Evolutionary conservation across 2,888 invertebrate genomes (phyloP).

Genomic region (Agrotis clavis): DNA sequence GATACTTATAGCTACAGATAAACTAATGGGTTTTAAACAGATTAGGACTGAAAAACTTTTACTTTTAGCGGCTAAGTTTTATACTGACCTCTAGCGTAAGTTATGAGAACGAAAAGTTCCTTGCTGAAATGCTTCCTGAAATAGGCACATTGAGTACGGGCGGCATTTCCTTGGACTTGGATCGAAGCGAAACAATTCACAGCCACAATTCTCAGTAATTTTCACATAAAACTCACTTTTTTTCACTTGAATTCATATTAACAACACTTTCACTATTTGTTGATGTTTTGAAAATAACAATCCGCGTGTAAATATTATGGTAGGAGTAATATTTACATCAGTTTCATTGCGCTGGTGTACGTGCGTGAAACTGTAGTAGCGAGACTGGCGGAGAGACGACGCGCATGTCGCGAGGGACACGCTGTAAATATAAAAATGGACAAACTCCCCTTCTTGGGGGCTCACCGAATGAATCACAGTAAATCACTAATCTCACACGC

Average conservation of each 20-base stretch:
- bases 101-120: slow-evolving; percentile 89
- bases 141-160: slow-evolving; percentile 84
- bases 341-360: slow-evolving; percentile 87
- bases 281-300: slow-evolving; percentile 83
- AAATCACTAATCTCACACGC: slow-evolving; percentile 80
- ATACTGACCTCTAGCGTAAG: slow-evolving; percentile 90
- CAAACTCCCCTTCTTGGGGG: slow-evolving; percentile 89
- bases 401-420: slow-evolving; percentile 90
- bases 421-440: slow-evolving; percentile 91
- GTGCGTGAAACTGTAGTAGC: slow-evolving; percentile 89
- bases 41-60: slow-evolving; percentile 46
- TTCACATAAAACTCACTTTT: slow-evolving; percentile 79
- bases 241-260: slow-evolving; percentile 72
- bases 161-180: slow-evolving; percentile 87
- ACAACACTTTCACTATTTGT: slow-evolving; percentile 75
- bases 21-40: slow-evolving; percentile 51
- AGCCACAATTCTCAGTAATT: slow-evolving; percentile 76
- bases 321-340: slow-evolving; percentile 89
- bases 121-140: slow-evolving; percentile 90
- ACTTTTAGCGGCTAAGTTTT: slow-evolving; percentile 46
- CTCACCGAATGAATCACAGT: slow-evolving; percentile 89
- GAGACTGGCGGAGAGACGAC: slow-evolving; percentile 89
- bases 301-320: slow-evolving; percentile 86
- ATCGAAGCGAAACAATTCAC: slow-evolving; percentile 86
- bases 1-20: slow-evolving; percentile 72